Conservation (phyloP, 1,140 invertebrate species). For the Diprion similis region DNA sequence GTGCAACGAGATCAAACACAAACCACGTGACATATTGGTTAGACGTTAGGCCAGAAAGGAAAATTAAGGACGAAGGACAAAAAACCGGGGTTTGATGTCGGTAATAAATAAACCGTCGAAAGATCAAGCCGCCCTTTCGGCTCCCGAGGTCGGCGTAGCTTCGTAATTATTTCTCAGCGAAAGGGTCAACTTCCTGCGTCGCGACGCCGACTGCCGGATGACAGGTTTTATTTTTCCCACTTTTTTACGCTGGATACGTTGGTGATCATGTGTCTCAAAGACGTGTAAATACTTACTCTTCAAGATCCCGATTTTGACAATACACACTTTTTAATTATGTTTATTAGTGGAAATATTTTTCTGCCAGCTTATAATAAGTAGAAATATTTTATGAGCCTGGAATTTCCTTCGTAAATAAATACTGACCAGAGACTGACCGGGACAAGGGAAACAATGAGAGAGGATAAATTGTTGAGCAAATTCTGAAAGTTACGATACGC, state of each 20-base stretch:
- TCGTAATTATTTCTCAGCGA: not conserved
- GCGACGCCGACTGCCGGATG: not conserved
- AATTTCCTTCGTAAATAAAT: not conserved
- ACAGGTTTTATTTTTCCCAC: not conserved
- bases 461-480: not conserved
- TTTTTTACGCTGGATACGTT: too few species aligned
- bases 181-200: constrained; percentile 1
- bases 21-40: constrained; percentile 17
- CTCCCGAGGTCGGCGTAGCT: not conserved
- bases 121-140: not conserved
- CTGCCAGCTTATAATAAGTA: too few species aligned
- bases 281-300: too few species aligned
- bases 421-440: not conserved
- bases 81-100: not conserved
- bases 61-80: not conserved
- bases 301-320: too few species aligned
- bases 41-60: not conserved
- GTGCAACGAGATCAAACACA: constrained; percentile 12
- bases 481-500: not conserved
- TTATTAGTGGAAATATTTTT: too few species aligned
- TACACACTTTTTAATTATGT: too few species aligned
- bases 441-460: not conserved
- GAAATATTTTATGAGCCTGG: not conserved
- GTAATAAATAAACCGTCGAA: constrained; percentile 1
- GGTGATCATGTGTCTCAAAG: too few species aligned